phyloP scores from a whole-genome alignment of 2,797 vertebrate genomes.

The Rousettus madagascariensis region DNA sequence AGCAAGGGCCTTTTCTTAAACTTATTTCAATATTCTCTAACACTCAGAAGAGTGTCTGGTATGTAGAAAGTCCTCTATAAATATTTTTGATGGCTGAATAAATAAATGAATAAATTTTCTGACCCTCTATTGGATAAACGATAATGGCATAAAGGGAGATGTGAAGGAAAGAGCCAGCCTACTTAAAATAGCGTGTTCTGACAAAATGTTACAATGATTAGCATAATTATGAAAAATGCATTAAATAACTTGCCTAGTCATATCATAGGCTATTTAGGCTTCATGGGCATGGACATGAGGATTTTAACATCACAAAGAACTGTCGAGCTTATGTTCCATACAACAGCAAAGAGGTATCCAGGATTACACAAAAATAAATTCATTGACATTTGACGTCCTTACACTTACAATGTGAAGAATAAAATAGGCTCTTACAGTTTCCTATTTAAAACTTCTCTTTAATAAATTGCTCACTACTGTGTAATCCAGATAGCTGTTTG shows the following conservation, averaged over 20 bases:
- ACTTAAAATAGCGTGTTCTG: not conserved
- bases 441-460: slow-evolving; percentile 55
- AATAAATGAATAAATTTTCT: slow-evolving; percentile 44
- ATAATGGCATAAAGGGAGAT: not conserved
- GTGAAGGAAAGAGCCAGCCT: not conserved
- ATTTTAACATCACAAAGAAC: slow-evolving; percentile 22
- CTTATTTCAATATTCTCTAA: slow-evolving; percentile 35
- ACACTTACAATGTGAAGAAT: not conserved
- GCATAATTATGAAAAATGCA: slow-evolving; percentile 1
- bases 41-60: not conserved
- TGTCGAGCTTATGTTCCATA: not conserved
- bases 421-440: slow-evolving; percentile 16
- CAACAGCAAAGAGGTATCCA: not conserved
- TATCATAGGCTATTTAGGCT: not conserved
- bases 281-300: not conserved
- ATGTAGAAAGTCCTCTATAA: slow-evolving; percentile 17
- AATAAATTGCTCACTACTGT: slow-evolving; percentile 55
- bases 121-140: not conserved
- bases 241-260: not conserved
- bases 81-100: slow-evolving; percentile 44
- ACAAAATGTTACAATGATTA: not conserved
- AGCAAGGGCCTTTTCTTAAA: slow-evolving; percentile 34
- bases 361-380: slow-evolving; percentile 57
- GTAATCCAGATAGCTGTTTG: slow-evolving; percentile 51
- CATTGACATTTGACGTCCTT: slow-evolving; percentile 47